Conservation (phyloP, 2,797 vertebrate species). For the Florisuga fusca region DNA sequence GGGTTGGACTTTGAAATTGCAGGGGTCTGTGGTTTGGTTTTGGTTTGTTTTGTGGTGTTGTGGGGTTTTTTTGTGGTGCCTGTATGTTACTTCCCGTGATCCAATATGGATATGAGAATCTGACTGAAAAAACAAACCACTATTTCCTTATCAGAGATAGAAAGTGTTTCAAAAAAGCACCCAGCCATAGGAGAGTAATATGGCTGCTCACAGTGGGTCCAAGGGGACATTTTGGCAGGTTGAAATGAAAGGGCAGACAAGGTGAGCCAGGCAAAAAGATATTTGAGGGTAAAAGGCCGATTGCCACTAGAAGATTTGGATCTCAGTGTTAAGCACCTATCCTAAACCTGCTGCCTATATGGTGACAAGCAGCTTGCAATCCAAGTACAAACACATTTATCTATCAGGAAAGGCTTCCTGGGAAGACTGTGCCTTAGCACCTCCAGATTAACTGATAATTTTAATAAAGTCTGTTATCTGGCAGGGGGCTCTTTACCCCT, state of each 20-base stretch:
- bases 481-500: neutral
- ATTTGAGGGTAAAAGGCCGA: neutral
- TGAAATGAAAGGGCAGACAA: neutral
- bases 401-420: neutral
- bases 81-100: neutral
- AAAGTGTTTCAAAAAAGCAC: neutral
- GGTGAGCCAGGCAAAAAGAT: neutral
- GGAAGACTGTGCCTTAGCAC: neutral
- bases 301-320: neutral
- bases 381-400: neutral
- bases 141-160: neutral
- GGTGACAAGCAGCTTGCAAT: neutral
- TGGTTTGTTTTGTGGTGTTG: neutral
- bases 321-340: neutral
- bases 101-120: neutral
- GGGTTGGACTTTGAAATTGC: neutral
- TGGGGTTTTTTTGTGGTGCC: neutral
- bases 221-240: neutral
- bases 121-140: rapidly evolving
- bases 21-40: no score
- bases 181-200: neutral
- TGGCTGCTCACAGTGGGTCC: neutral
- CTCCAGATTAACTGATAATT: neutral
- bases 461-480: neutral
- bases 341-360: neutral